Evolutionary conservation across 2,888 invertebrate species (phyloP).

Genomic region (Orchestes rusci): DNA sequence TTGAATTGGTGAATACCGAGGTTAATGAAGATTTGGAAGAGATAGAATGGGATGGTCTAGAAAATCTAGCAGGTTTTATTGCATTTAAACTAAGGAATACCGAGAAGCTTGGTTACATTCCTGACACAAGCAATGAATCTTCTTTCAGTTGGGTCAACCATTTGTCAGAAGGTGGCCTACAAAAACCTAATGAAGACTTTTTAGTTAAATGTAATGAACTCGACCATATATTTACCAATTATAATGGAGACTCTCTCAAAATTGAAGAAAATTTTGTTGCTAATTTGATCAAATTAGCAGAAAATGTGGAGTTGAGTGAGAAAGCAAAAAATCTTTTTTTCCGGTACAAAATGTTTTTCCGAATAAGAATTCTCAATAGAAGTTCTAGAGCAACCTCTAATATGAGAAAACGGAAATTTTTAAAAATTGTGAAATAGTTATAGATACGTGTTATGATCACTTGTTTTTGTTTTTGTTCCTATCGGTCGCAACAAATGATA

Average conservation of each 20-base stretch:
- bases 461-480: no score
- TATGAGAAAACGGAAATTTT: conserved; percentile 12
- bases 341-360: conserved; percentile 20
- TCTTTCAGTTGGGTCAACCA: conserved; percentile 24
- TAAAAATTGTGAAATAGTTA: conserved; percentile 6
- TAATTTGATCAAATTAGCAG: background rate
- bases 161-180: conserved; percentile 21
- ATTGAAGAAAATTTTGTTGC: conserved; percentile 7
- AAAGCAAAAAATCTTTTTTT: conserved; percentile 19
- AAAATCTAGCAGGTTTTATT: conserved; percentile 28
- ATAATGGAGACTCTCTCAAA: conserved; percentile 19
- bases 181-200: conserved; percentile 19
- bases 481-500: no score
- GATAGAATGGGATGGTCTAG: conserved; percentile 25
- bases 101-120: conserved; percentile 20
- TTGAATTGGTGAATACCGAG: background rate
- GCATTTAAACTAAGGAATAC: conserved; percentile 25
- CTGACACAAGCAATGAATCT: conserved; percentile 9
- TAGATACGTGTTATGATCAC: no score
- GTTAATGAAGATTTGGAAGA: conserved; percentile 19
- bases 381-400: conserved; percentile 11
- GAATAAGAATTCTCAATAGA: conserved; percentile 15
- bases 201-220: conserved; percentile 17
- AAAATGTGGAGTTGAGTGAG: conserved; percentile 10
- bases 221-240: conserved; percentile 16